Percentiles rank a stretch among this genome's conserved stretches.
Evolutionary conservation across 1,140 invertebrate genomes (phyloP).

Genomic region (Drosophila sproati): DNA sequence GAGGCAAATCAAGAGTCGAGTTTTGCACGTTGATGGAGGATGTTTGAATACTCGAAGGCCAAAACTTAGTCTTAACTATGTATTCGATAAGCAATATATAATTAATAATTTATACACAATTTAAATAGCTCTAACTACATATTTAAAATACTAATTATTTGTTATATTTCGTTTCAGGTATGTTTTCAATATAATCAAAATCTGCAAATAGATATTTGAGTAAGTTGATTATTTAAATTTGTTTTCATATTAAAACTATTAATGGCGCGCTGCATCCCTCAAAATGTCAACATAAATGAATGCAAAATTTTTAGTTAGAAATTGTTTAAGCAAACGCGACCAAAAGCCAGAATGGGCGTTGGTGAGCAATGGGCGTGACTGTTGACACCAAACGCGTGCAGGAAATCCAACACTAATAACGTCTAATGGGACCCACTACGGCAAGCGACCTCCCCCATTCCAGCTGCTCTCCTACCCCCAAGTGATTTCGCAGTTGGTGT

Average conservation of each 20-base stretch:
- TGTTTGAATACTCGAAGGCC: no score
- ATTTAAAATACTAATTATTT: neutral
- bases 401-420: constrained; percentile 53
- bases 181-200: constrained; percentile 6
- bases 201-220: neutral
- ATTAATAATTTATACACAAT: no score
- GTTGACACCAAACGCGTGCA: constrained; percentile 29
- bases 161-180: constrained; percentile 33
- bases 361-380: constrained; percentile 25
- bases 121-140: no score
- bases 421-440: constrained; percentile 36
- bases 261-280: neutral
- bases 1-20: no score
- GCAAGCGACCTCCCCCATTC: no score
- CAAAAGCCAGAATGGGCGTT: constrained; percentile 10
- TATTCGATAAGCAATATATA: no score
- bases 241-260: neutral
- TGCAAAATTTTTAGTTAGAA: constrained; percentile 11
- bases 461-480: neutral
- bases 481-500: constrained; percentile 9
- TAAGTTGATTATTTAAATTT: neutral
- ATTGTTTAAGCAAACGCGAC: neutral
- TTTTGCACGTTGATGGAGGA: no score
- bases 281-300: constrained; percentile 8
- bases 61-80: no score